phyloP scores from a whole-genome alignment of 2,888 invertebrate genomes.

The Sarcophaga caerulescens region DNA sequence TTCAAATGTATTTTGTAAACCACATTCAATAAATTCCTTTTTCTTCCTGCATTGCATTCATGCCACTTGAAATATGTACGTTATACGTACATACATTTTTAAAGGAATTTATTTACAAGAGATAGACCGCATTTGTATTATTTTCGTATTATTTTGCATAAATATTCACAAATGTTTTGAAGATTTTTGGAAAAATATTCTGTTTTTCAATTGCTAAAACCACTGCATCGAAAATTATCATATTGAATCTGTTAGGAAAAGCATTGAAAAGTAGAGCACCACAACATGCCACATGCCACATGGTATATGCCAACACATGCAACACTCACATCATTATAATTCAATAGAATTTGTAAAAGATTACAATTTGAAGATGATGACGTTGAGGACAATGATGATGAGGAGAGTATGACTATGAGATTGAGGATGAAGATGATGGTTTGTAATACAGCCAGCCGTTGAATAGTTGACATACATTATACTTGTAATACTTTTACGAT shows the following conservation, averaged over 20 bases:
- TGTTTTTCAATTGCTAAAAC: conserved; percentile 29
- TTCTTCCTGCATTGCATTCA: too few relatives aligned
- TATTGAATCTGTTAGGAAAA: conserved; percentile 21
- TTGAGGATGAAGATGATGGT: too few relatives aligned
- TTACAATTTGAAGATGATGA: conserved; percentile 10
- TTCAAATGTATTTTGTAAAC: too few relatives aligned
- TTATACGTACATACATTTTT: too few relatives aligned
- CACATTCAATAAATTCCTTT: too few relatives aligned
- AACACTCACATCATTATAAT: conserved; percentile 41
- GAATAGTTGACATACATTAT: neutral
- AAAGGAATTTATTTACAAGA: too few relatives aligned
- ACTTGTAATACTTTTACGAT: neutral
- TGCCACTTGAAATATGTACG: too few relatives aligned
- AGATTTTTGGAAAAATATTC: neutral
- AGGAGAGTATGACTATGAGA: too few relatives aligned
- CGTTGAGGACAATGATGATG: neutral
- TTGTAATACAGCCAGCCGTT: neutral
- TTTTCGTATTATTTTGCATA: neutral
- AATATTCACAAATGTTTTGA: neutral
- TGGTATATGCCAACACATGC: neutral
- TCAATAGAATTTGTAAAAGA: conserved; percentile 51
- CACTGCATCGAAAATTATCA: conserved; percentile 34
- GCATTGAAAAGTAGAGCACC: conserved; percentile 42
- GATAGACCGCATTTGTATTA: too few relatives aligned
- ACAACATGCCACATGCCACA: neutral